A percentile compares a stretch with the other conserved stretches of the same genome.
These are phyloP conservation scores for Meloe dianella DNA, from an alignment of 2,888 invertebrate species.

Conservation along the genomic window DNA sequence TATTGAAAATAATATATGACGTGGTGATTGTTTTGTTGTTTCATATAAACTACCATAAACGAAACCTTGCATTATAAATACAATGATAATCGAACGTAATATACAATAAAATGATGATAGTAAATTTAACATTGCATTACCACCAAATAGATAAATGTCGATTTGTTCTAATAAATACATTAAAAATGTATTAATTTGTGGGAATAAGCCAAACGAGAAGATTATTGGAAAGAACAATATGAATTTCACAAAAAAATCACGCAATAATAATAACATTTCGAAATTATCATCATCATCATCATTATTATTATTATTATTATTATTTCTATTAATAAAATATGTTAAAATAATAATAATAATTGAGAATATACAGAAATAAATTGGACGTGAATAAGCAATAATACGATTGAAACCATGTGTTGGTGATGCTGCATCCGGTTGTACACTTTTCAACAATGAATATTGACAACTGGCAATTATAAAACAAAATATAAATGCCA, in stretches of 20 bases:
- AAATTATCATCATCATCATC: slow-evolving; percentile 58
- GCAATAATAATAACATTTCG: slow-evolving; percentile 69
- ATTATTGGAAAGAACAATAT: slow-evolving; percentile 90
- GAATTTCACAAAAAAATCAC: slow-evolving; percentile 79
- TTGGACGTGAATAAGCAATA: slow-evolving; percentile 91
- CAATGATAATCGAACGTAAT: slow-evolving; percentile 78
- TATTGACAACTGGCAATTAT: slow-evolving; percentile 99
- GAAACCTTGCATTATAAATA: slow-evolving; percentile 83
- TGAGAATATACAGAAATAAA: slow-evolving; percentile 89
- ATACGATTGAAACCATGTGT: slow-evolving; percentile 97
- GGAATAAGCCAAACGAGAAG: slow-evolving; percentile 94
- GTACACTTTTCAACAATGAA: slow-evolving; percentile 94
- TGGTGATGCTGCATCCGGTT: slow-evolving; percentile 98
- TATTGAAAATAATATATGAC: slow-evolving; percentile 92
- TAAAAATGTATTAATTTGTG: slow-evolving; percentile 95
- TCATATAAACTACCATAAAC: slow-evolving; percentile 87
- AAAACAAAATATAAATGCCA: slow-evolving; percentile 93
- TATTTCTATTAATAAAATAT: slow-evolving; percentile 55
- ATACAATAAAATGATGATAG: slow-evolving; percentile 84
- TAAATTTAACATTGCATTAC: slow-evolving; percentile 85
- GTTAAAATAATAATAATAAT: slow-evolving; percentile 55
- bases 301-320: slow-evolving; percentile 50
- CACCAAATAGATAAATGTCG: slow-evolving; percentile 89
- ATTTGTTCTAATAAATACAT: slow-evolving; percentile 97
- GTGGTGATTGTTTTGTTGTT: slow-evolving; percentile 81